A percentile compares a stretch with the other conserved stretches of the same genome.
Conservation (phyloP, 2,888 invertebrate species). For the Atrina japonica region DNA sequence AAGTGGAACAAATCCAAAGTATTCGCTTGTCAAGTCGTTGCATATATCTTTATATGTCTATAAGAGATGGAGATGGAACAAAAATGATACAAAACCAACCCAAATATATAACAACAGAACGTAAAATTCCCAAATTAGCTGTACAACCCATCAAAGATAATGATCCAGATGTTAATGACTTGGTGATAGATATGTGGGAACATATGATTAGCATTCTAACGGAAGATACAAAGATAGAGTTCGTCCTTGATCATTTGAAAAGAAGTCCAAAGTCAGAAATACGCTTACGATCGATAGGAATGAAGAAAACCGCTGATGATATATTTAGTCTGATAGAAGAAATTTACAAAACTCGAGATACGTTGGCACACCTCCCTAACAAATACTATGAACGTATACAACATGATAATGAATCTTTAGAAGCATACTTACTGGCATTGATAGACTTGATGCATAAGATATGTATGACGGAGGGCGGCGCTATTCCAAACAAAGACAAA, state of each 20-base stretch:
- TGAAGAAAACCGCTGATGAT: slow-evolving; percentile 7
- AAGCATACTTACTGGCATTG: not conserved
- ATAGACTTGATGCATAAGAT: not conserved
- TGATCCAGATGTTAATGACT: slow-evolving; percentile 7
- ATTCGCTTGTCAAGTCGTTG: too few relatives aligned
- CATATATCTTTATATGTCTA: too few relatives aligned
- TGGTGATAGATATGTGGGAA: not conserved
- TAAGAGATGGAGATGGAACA: too few relatives aligned
- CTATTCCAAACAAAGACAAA: too few relatives aligned
- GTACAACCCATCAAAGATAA: not conserved
- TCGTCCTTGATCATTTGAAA: slow-evolving; percentile 14
- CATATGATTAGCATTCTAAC: not conserved
- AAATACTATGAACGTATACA: slow-evolving; percentile 1
- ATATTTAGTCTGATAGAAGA: slow-evolving; percentile 8
- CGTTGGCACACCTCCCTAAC: not conserved
- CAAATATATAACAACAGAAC: not conserved
- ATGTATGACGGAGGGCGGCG: too few relatives aligned
- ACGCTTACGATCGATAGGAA: not conserved
- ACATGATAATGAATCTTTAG: too few relatives aligned
- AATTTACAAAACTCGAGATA: too few relatives aligned
- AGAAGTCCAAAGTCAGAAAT: slow-evolving; percentile 10
- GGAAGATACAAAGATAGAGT: not conserved
- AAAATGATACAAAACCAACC: too few relatives aligned
- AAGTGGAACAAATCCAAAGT: too few relatives aligned
- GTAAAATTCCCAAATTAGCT: not conserved